Evolutionary conservation across 1,140 invertebrate species (phyloP).

Genomic region (Drosophila persimilis): DNA sequence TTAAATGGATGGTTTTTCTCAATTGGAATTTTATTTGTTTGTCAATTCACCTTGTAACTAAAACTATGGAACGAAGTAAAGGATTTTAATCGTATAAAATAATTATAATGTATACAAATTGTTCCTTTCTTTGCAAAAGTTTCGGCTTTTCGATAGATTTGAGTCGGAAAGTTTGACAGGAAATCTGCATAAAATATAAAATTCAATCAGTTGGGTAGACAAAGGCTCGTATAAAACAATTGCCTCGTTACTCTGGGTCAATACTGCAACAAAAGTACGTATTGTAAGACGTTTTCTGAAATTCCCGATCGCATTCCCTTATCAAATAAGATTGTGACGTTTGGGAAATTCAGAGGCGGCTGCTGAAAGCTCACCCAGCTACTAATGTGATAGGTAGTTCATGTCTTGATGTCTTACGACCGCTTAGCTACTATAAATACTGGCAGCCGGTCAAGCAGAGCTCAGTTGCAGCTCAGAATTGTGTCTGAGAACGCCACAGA

Average conservation of each 20-base stretch:
- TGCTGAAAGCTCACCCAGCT: too few species aligned
- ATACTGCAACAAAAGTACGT: too few species aligned
- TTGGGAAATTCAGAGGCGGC: conserved; percentile 25
- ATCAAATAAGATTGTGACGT: conserved; percentile 11
- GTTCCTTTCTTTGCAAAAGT: too few species aligned
- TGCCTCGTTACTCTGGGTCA: too few species aligned
- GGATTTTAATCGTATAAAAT: neutral
- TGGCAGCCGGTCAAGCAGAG: conserved; percentile 26
- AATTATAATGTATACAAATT: too few species aligned
- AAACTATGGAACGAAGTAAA: neutral
- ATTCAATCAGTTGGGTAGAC: too few species aligned
- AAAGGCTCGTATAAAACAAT: too few species aligned
- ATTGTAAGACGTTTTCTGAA: conserved; percentile 14
- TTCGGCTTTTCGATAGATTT: too few species aligned
- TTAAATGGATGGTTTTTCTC: conserved; percentile 24
- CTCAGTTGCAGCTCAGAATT: conserved; percentile 26
- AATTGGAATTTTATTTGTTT: conserved; percentile 30
- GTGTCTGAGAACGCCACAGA: neutral
- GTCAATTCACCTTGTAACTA: conserved; percentile 22
- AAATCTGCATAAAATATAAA: too few species aligned
- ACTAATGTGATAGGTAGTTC: conserved; percentile 26
- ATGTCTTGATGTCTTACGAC: conserved; percentile 17
- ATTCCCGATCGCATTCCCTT: conserved; percentile 33
- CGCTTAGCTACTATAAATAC: conserved; percentile 41
- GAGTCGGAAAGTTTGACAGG: too few species aligned